A percentile compares a stretch with the other conserved stretches of the same genome.
phyloP scores from a whole-genome alignment of 1,140 invertebrate genomes.

The Lucilia cuprina region DNA sequence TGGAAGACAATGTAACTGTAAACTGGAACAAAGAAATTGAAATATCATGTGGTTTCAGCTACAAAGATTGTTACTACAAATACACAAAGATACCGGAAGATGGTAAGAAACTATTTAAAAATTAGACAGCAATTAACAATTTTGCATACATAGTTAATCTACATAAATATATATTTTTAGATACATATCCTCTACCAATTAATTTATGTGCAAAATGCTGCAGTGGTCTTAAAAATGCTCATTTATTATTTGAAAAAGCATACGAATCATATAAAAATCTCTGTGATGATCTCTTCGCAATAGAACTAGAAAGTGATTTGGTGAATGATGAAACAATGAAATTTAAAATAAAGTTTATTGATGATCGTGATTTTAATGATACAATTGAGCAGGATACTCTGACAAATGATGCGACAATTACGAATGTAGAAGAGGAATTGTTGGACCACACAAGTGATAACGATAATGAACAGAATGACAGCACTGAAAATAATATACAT shows the following conservation, averaged over 20 bases:
- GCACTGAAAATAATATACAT: not conserved
- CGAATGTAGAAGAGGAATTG: not conserved
- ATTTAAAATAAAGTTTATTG: too few relatives aligned
- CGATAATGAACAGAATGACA: too few relatives aligned
- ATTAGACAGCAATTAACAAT: too few relatives aligned
- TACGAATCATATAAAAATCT: not conserved
- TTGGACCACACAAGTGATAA: not conserved
- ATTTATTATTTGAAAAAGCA: constrained; percentile 15
- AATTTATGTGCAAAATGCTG: not conserved
- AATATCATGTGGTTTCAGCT: not conserved
- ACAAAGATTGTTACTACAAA: constrained; percentile 16
- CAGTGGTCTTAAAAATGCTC: not conserved
- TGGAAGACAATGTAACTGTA: not conserved
- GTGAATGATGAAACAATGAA: not conserved
- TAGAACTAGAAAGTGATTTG: not conserved
- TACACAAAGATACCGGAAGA: not conserved
- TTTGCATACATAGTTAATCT: too few relatives aligned
- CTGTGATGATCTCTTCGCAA: too few relatives aligned
- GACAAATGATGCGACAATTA: not conserved
- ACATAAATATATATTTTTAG: not conserved
- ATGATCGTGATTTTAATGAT: too few relatives aligned
- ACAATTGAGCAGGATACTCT: not conserved
- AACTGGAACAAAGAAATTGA: not conserved
- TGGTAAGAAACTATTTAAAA: not conserved
- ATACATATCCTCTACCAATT: not conserved